Base-by-base conservation (phyloP, 2,797 vertebrate species). In the Melanogrammus aeglefinus region DNA sequence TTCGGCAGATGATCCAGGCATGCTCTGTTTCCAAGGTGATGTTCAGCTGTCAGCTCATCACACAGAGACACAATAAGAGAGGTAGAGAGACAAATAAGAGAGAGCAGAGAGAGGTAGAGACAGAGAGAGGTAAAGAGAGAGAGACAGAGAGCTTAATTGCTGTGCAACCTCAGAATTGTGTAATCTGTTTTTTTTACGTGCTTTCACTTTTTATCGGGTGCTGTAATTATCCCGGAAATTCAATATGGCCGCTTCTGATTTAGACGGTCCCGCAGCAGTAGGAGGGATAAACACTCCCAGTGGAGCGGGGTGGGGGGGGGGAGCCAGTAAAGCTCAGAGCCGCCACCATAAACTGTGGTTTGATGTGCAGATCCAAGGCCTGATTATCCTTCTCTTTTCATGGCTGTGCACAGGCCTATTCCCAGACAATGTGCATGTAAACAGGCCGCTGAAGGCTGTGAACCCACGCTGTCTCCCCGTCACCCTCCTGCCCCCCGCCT, bases 381-480 rank as follows among this genome's bases (percentile, higher is more conserved):
- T 16, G 44, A 18, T 47, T 47, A 57, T 0, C n/a, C 1, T 66
- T 66, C 57, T 66, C 57, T 66, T 66, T 24, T 77, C 16, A 51
- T 77, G 78, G 73, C 16, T 47, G 79, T 71, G 71, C 51, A 75
- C 74, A 31, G 76, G 69, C 33, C 57, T 35, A 24, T 66, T 13
- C 39, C 18, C 5, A 4, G n/a, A 77, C 12, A 2, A 47, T 70
- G 6, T 2, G 27, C 38, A 76, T 74, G 69, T 75, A 77, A 75
- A 38, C 33, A 72, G 75, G 74, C 24, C 8, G 73, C 36, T 1
- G 16, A 47, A 4, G 36, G 13, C 29, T 18, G 2, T 0, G 33
- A 76, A 72, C 13, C 7, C 6, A 16, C 36, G 57, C n/a, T 8
- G 24, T 2, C 57, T 66, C 35, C 33, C 10, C 29, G 2, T 70